Base-by-base conservation (phyloP, 2,888 invertebrate species). In the Cataglyphis altisquamis region DNA sequence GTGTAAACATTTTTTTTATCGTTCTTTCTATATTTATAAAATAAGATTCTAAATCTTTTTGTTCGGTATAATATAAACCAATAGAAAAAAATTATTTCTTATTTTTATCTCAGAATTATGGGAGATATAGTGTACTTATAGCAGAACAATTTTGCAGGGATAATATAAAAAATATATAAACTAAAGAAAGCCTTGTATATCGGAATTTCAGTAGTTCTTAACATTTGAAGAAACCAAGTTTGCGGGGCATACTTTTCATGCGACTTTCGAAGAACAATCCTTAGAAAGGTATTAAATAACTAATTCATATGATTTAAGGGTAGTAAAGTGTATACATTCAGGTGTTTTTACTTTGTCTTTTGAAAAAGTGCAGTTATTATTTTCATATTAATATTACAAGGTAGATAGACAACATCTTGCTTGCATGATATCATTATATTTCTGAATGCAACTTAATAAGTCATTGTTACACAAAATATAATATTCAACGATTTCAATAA, bases 201-300 rank as follows among this genome's bases (percentile, higher is more conserved):
- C 82, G 88, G 88, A 89, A 84, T 87, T 89, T 89, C 74, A 85
- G 88, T 88, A 84, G 88, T 89, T 88, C 78, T 89, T 89, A 89
- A 60, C 86, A 84, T 89, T 89, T 84, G 88, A 89, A 89, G 89
- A 89, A 86, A 89, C 86, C 87, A 87, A 86, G 82, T 89, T 89
- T 86, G 89, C 72, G 62, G 89, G 85, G 62, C 84, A 88, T 89
- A 88, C 86, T 88, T 89, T 89, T 89, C 72, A 89, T 52, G 52
- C 86, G 85, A 78, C 83, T 89, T 87, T 77, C 63, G 88, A 89
- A 89, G 89, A 89, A 89, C 86, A 88, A 29, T 78, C 75, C 77
- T 66, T 89, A 83, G 84, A 89, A 89, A 89, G 89, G 89, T 89
- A 89, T 87, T 88, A 83, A 88, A 86, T 84, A 89, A 78, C 72